Evolutionary conservation across 2,797 vertebrate genomes (phyloP).

Genomic region (Bradypus variegatus): DNA sequence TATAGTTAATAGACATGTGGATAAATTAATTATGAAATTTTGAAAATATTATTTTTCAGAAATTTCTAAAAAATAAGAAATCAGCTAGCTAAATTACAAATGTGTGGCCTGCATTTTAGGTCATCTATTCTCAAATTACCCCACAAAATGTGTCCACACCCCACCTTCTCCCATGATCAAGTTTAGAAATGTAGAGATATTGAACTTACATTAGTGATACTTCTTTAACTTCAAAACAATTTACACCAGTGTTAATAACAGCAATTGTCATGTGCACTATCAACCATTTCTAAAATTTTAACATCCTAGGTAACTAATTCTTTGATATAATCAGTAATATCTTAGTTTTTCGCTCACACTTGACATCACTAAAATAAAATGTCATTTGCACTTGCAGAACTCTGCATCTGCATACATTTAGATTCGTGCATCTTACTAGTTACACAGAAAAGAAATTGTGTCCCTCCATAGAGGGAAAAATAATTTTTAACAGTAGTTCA

Average conservation of each 20-base stretch:
- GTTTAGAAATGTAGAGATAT: constrained; percentile 23
- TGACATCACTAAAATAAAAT: not conserved
- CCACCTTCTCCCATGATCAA: not conserved
- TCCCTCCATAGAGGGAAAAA: not conserved
- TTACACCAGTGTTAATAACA: constrained; percentile 27
- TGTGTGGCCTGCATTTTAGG: not conserved
- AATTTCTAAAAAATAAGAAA: not conserved
- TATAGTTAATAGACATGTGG: not conserved
- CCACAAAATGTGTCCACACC: not conserved
- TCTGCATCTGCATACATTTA: not conserved
- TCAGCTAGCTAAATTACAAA: not conserved
- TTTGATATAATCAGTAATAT: not conserved
- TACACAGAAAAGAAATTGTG: not conserved
- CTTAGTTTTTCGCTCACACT: constrained; percentile 29
- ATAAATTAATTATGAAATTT: not conserved
- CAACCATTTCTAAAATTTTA: constrained; percentile 36
- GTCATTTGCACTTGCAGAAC: not conserved
- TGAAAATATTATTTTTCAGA: constrained; percentile 13
- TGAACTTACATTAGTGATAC: constrained; percentile 28
- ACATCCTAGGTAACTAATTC: not conserved
- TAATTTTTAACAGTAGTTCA: not conserved
- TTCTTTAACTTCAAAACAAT: constrained; percentile 27
- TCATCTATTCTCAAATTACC: not conserved
- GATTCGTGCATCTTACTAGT: not conserved
- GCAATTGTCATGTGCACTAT: not conserved